A percentile compares a stretch with the other conserved stretches of the same genome.
phyloP scores from a whole-genome alignment of 1,140 invertebrate genomes.

The Papilio xuthus region DNA sequence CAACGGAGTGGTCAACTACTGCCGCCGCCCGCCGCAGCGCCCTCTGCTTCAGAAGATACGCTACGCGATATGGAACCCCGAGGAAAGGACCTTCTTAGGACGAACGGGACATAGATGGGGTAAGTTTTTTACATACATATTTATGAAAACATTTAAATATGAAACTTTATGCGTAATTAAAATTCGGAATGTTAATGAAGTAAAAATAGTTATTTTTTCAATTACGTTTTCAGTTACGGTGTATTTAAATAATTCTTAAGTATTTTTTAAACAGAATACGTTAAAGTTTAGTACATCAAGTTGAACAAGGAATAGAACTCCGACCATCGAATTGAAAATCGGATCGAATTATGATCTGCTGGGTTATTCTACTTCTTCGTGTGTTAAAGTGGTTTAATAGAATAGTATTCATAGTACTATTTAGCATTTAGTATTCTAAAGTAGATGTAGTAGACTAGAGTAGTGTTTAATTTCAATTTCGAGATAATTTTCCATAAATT shows the following conservation, averaged over 20 bases:
- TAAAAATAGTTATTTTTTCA: no score
- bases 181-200: no score
- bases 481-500: no score
- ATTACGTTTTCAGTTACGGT: no score
- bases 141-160: background rate
- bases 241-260: no score
- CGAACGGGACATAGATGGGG: constrained; percentile 88
- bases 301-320: background rate
- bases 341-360: background rate
- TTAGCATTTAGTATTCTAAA: no score
- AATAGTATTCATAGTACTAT: no score
- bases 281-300: background rate
- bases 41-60: constrained; percentile 80
- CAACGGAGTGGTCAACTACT: constrained; percentile 71
- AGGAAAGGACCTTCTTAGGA: constrained; percentile 85
- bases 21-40: constrained; percentile 64
- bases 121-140: constrained; percentile 72
- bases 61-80: constrained; percentile 86
- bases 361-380: background rate
- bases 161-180: background rate
- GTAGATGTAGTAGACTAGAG: no score
- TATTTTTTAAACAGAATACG: background rate
- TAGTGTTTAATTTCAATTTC: no score
- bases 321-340: background rate
- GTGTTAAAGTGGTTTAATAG: no score